phyloP scores from a whole-genome alignment of 2,888 invertebrate genomes.

The Cryptus armator region DNA sequence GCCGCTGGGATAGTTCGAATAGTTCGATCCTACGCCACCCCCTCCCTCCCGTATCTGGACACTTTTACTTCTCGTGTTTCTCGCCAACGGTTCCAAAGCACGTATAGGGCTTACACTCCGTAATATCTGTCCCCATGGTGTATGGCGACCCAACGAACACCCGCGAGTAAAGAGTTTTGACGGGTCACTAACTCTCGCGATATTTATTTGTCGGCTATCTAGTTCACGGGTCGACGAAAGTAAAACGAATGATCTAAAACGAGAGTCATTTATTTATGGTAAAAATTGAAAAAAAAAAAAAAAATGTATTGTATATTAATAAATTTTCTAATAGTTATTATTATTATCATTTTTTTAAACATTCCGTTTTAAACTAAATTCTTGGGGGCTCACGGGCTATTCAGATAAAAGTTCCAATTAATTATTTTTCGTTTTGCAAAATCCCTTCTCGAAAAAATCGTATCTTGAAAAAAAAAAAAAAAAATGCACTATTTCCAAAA shows the following conservation, averaged over 20 bases:
- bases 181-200: slow-evolving; percentile 78
- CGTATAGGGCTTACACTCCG: slow-evolving; percentile 46
- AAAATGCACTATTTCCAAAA: too few relatives aligned
- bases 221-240: neutral
- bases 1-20: slow-evolving; percentile 31
- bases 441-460: too few relatives aligned
- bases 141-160: slow-evolving; percentile 40
- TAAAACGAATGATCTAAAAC: neutral
- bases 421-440: too few relatives aligned
- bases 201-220: slow-evolving; percentile 74
- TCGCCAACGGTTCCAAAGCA: slow-evolving; percentile 14
- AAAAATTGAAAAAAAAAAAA: neutral
- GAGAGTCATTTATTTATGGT: neutral
- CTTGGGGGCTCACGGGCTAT: too few relatives aligned
- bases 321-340: neutral
- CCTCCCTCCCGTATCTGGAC: neutral
- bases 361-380: too few relatives aligned
- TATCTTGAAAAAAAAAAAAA: too few relatives aligned
- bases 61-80: slow-evolving; percentile 29
- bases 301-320: too few relatives aligned
- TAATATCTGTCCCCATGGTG: slow-evolving; percentile 63
- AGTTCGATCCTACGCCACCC: slow-evolving; percentile 38
- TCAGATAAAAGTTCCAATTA: too few relatives aligned
- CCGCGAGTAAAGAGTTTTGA: slow-evolving; percentile 73
- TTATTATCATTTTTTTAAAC: neutral